Conservation (phyloP, 2,888 invertebrate species). For the Melanargia galathea region DNA sequence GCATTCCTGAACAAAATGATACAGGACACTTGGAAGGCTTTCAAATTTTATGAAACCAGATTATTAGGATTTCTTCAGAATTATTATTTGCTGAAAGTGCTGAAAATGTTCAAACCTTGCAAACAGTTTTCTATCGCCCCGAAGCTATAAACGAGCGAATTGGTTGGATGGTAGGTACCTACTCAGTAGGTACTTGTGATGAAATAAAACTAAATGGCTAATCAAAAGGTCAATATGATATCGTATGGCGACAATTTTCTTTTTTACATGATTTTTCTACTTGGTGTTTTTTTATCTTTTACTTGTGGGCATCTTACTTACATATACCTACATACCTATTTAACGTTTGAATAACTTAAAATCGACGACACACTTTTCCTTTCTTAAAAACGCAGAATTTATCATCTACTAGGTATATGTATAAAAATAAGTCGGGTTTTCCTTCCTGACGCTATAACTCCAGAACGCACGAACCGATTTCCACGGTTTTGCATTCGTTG, state of each 20-base stretch:
- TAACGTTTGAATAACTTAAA: no score
- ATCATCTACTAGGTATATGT: no score
- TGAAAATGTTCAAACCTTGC: background rate
- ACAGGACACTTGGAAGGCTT: background rate
- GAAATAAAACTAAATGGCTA: slow-evolving; percentile 19
- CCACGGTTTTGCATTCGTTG: no score
- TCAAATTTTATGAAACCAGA: background rate
- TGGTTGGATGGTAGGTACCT: background rate
- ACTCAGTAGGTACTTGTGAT: background rate
- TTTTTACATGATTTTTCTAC: background rate
- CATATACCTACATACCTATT: no score
- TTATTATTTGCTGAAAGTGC: background rate
- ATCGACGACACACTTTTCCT: no score
- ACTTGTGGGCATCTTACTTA: no score
- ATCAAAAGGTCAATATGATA: background rate
- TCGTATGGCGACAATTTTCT: background rate
- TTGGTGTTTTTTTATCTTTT: no score
- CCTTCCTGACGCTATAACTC: no score
- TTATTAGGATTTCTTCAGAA: slow-evolving; percentile 2
- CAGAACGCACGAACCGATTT: no score
- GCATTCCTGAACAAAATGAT: background rate
- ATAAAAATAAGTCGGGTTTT: no score
- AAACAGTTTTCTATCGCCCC: slow-evolving; percentile 3
- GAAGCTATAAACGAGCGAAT: slow-evolving; percentile 1
- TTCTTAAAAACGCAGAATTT: no score